Base-by-base conservation (phyloP, 2,113 vertebrate genomes). In the Muntiacus reevesi region DNA sequence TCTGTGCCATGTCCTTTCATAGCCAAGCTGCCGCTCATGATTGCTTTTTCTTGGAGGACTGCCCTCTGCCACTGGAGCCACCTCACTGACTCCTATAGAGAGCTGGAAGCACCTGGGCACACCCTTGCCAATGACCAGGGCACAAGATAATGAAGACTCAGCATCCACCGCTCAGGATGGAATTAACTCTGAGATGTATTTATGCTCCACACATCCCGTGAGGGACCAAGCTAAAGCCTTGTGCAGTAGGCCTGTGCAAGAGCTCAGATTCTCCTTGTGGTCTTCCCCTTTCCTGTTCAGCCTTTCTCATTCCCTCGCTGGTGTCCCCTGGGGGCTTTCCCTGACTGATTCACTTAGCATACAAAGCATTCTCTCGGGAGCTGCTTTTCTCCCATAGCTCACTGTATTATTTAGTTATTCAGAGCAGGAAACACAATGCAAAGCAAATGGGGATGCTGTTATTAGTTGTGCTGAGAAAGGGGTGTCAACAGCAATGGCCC, bases 11-110 rank as follows among this genome's bases (percentile, higher is more conserved):
- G 30, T 13, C 17, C 15, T 54, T 64, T 30, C 47, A 10, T 12
- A 21, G 17, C 57, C n/a, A 52, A 27, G 45, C 4, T 14, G 2
- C 33, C 0, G 1, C 7, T 84, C 28, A 50, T 0, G 11, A 36
- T 36, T 43, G 23, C 11, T 90, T 4, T 88, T 9, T 55, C 33
- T 52, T 33, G 19, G 19, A 33, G 16, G 33, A n/a, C 6, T 62
- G 6, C 36, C 57, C n/a, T 79, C 7, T 88, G 36, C 14, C 28
- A 7, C 25, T 19, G 6, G 3, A 83, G n/a, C 3, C 16, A 67
- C 54, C 43, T 94, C 50, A 25, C 28, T 1, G 5, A 78, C 47
- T 89, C 11, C 2, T 45, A 33, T 27, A 71, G 23, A 54, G 1
- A 74, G 52, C 15, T 25, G 9, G 43, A 78, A 83, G 55, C 15